phyloP scores from a whole-genome alignment of 2,797 vertebrate genomes.

The Yasuhikotakia modesta region DNA sequence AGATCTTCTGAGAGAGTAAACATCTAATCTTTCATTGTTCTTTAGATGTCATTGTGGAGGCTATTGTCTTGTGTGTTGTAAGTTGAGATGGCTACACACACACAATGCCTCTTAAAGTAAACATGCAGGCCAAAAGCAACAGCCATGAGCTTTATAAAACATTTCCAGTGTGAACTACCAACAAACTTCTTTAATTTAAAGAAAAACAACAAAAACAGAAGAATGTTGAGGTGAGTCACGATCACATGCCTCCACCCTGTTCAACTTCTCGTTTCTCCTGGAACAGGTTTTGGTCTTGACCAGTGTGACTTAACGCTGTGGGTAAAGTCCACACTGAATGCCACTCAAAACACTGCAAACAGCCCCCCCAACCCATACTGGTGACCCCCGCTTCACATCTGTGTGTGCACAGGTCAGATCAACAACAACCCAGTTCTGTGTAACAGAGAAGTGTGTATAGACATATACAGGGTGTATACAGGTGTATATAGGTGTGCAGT shows the following conservation, averaged over 20 bases:
- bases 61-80: not conserved
- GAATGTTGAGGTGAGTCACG: constrained; percentile 62
- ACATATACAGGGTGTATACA: too few relatives aligned
- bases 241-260: constrained; percentile 26
- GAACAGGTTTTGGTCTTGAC: constrained; percentile 17
- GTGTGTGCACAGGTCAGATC: constrained; percentile 40
- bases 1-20: too few relatives aligned
- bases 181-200: not conserved
- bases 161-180: not conserved
- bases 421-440: constrained; percentile 52
- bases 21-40: too few relatives aligned
- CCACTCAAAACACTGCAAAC: constrained; percentile 40
- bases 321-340: constrained; percentile 50
- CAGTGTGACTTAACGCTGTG: constrained; percentile 22
- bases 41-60: too few relatives aligned
- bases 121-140: not conserved
- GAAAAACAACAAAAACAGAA: constrained; percentile 46
- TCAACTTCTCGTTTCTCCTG: not conserved
- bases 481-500: too few relatives aligned
- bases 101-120: not conserved
- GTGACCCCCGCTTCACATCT: not conserved
- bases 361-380: constrained; percentile 37
- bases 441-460: constrained; percentile 36
- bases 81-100: not conserved
- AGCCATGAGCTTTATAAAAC: not conserved